Percentiles rank a stretch among this genome's conserved stretches.
Conservation (phyloP, 2,888 invertebrate genomes). For the Carpatolechia fugitivella region DNA sequence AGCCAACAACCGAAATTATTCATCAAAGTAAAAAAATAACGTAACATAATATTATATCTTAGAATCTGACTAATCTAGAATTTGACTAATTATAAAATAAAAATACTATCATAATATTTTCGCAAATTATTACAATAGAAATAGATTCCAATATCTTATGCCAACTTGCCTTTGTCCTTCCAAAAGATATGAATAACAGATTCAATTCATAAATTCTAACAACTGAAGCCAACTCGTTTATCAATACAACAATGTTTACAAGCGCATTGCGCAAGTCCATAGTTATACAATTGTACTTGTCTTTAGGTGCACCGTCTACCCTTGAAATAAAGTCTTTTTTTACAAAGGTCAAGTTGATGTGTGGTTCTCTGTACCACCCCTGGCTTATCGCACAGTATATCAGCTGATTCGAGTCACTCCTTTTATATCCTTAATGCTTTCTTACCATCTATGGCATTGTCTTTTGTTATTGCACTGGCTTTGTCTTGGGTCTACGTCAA, state of each 20-base stretch:
- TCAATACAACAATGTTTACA: slow-evolving; percentile 40
- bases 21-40: no score
- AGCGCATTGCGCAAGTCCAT: slow-evolving; percentile 61
- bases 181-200: background rate
- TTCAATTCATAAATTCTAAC: background rate
- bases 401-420: slow-evolving; percentile 41
- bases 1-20: no score
- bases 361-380: slow-evolving; percentile 19
- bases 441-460: background rate
- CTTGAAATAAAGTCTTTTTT: background rate
- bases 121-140: no score
- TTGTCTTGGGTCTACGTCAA: background rate
- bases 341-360: background rate
- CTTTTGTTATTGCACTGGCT: slow-evolving; percentile 1
- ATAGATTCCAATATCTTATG: no score
- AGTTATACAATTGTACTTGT: background rate
- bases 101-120: no score
- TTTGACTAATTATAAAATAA: no score
- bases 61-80: no score
- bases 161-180: no score
- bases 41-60: no score
- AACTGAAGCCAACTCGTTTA: slow-evolving; percentile 15
- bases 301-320: background rate
- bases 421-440: background rate
- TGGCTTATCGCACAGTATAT: slow-evolving; percentile 49